Evolutionary conservation across 2,888 invertebrate species (phyloP).

Genomic region (Oscheius sp.): DNA sequence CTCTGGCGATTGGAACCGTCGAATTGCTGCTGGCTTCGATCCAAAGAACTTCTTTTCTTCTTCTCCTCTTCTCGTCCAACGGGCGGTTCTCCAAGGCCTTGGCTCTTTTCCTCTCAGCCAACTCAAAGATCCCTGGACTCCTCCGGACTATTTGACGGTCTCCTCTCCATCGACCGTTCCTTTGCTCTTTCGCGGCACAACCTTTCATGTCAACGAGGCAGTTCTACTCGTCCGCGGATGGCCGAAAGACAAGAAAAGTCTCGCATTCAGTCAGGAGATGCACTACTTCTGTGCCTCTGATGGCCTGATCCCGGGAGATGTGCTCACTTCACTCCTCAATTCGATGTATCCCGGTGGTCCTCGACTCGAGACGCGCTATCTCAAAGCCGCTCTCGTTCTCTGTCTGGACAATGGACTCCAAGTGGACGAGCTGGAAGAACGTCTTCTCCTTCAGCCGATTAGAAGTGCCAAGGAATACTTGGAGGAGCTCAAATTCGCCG

Average conservation of each 20-base stretch:
- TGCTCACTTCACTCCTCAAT: conserved; percentile 41
- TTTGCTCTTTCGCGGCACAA: conserved; percentile 45
- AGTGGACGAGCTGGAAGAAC: conserved; percentile 42
- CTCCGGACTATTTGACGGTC: not conserved
- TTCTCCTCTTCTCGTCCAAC: not conserved
- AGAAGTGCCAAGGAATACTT: not conserved
- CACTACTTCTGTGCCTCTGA: not conserved
- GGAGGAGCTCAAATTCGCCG: not conserved
- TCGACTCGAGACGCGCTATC: conserved; percentile 37
- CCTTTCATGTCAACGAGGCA: conserved; percentile 53
- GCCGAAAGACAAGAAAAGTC: not conserved
- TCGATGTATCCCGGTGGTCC: conserved; percentile 43
- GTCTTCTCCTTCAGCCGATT: conserved; percentile 3
- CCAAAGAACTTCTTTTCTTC: conserved; percentile 43
- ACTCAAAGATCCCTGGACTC: not conserved
- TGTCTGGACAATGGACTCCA: conserved; percentile 47
- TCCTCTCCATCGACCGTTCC: conserved; percentile 9
- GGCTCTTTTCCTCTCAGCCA: too few relatives aligned
- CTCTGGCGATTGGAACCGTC: conserved; percentile 44
- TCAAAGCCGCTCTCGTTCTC: conserved; percentile 53
- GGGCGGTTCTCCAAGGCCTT: too few relatives aligned
- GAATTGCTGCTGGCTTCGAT: conserved; percentile 49
- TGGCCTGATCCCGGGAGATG: conserved; percentile 4
- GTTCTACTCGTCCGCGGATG: conserved; percentile 45
- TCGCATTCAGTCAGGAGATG: not conserved